Base-by-base conservation (phyloP, 2,888 invertebrate species). In the Oligia strigilis region DNA sequence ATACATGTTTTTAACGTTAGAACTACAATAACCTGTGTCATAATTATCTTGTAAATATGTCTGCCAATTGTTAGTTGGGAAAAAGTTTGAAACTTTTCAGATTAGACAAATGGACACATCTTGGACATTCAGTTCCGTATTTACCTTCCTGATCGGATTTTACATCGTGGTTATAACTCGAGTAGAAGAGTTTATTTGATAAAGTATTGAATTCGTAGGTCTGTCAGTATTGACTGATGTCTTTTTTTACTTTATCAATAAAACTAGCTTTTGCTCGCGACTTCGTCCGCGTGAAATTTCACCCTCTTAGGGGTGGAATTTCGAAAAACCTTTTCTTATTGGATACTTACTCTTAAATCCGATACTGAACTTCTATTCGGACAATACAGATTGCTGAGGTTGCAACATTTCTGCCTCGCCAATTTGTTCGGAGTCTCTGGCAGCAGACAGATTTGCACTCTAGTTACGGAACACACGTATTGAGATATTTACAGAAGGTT, bases 1-100 rank as follows among this genome's bases (percentile, higher is more conserved):
- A 62, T 8, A 40, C 17, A 43, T 23, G 49, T 81, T 78, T 80
- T 62, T 52, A 64, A 55, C 36, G 6, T 46, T 36, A 14, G 52
- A 23, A 62, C n/a, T 9, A 17, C 49, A 52, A 55, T 19, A 49
- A 81, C 13, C 1, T 46, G 14, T 19, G 19, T 23, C 14, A 9
- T 17, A 14, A 29, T 52, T 52, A 14, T 23, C 29, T 8, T 36
- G 29, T 81, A 64, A 49, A n/a, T 71, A 62, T 36, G 19, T 74
- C 36, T 78, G 14, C 5, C 46, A 43, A 65, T 74, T 64, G 17
- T 46, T 64, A n/a, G 1, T n/a, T 36, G 4, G 29, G 0, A 8
- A 36, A 62, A 58, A 17, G 3, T 64, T 46, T 36, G 6, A n/a
- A 43, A 11, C 0, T 23, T 66, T 2, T 78, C 17, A 17, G 52